phyloP scores from a whole-genome alignment of 2,888 invertebrate genomes.

The Nomada fucata region DNA sequence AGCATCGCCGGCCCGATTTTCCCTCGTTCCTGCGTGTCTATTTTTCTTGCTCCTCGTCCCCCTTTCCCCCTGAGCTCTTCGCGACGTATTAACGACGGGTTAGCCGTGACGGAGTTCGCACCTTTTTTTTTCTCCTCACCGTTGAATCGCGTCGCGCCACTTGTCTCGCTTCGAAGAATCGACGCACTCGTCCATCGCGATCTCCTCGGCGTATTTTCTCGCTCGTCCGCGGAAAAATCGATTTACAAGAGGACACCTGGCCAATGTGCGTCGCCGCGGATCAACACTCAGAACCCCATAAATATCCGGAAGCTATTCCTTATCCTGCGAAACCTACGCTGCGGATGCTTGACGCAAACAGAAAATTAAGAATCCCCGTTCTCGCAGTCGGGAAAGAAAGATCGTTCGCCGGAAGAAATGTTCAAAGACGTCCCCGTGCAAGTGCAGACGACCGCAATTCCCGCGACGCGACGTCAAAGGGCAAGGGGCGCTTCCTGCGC shows the following conservation, averaged over 20 bases:
- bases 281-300: too few species aligned
- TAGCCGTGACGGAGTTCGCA: conserved; percentile 29
- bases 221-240: too few species aligned
- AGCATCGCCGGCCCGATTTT: conserved; percentile 35
- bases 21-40: not conserved
- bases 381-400: not conserved
- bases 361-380: not conserved
- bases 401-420: not conserved
- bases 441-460: not conserved
- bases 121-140: conserved; percentile 14
- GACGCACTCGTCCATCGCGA: not conserved
- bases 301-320: too few species aligned
- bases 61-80: not conserved
- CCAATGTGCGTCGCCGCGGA: not conserved
- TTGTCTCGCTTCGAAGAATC: conserved; percentile 19
- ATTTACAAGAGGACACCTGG: not conserved
- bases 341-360: too few species aligned
- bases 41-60: not conserved
- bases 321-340: too few species aligned
- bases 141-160: conserved; percentile 23
- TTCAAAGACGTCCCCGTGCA: not conserved
- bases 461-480: not conserved
- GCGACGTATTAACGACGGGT: conserved; percentile 39
- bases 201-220: not conserved
- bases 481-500: not conserved